These are phyloP conservation scores for Helleia helle DNA, from an alignment of 2,888 invertebrate genomes.

Conservation along the genomic window DNA sequence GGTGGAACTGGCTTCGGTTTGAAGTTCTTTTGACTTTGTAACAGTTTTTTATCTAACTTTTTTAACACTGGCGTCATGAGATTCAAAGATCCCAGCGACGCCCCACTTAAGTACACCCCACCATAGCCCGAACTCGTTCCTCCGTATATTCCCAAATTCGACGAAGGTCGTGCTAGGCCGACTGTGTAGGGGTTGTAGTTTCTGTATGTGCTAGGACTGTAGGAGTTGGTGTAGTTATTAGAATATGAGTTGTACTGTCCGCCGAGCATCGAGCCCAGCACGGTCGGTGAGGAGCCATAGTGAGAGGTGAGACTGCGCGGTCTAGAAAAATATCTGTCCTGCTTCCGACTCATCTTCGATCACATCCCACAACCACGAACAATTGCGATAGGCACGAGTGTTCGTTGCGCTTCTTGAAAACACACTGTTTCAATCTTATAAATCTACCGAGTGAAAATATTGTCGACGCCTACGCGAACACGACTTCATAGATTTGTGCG, in stretches of 20 bases:
- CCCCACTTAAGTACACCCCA: constrained; percentile 77
- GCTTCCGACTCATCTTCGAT: constrained; percentile 61
- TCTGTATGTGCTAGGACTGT: constrained; percentile 49
- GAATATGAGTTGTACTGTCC: constrained; percentile 53
- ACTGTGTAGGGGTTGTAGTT: constrained; percentile 63
- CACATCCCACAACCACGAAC: constrained; percentile 37
- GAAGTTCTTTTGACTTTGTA: constrained; percentile 67
- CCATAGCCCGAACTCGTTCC: constrained; percentile 80
- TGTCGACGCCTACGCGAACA: constrained; percentile 47
- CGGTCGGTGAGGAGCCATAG: constrained; percentile 61
- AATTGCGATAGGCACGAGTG: constrained; percentile 32
- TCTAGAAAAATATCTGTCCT: constrained; percentile 47
- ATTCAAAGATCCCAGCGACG: constrained; percentile 72
- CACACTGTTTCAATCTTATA: constrained; percentile 57
- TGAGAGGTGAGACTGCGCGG: constrained; percentile 56
- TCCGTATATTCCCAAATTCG: constrained; percentile 71
- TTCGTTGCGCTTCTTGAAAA: constrained; percentile 44
- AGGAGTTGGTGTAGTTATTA: constrained; percentile 48
- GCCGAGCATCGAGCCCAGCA: constrained; percentile 53
- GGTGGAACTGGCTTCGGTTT: constrained; percentile 58
- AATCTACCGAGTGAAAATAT: constrained; percentile 52
- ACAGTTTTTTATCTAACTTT: constrained; percentile 60
- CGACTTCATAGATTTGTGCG: constrained; percentile 35
- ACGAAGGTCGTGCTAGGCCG: constrained; percentile 47
- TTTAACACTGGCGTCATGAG: constrained; percentile 71